Conservation (phyloP, 2,888 invertebrate genomes). For the Taphrorychus bicolor region DNA sequence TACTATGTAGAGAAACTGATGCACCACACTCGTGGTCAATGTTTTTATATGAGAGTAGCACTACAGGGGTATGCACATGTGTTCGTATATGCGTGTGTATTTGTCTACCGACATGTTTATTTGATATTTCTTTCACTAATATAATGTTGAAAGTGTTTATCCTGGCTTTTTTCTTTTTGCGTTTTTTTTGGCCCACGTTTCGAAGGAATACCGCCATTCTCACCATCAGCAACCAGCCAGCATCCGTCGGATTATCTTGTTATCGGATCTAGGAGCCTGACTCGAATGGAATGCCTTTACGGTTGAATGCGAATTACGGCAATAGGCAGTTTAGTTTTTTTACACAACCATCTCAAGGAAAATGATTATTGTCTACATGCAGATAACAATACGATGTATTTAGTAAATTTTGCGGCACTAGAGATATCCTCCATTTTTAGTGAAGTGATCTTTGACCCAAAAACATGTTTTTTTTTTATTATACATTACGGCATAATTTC, state of each 20-base stretch:
- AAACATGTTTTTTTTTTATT: no score
- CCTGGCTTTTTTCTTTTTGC: neutral
- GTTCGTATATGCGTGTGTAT: neutral
- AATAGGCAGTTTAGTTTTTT: neutral
- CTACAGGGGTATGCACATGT: neutral
- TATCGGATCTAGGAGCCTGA: neutral
- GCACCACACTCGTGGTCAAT: neutral
- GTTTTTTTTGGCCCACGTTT: neutral
- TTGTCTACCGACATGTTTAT: neutral
- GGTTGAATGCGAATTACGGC: neutral
- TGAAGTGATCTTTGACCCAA: no score
- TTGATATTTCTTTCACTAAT: neutral
- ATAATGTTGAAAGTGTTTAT: neutral
- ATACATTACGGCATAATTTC: no score
- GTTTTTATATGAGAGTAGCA: neutral
- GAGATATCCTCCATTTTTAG: no score
- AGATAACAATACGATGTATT: no score
- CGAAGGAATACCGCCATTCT: neutral
- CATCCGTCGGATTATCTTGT: neutral
- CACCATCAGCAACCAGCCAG: neutral
- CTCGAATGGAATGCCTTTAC: neutral
- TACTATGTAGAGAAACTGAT: neutral
- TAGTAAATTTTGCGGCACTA: no score
- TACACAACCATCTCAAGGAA: neutral
- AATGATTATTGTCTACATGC: no score